Conservation (phyloP, 1,140 invertebrate species). For the Trachelipus rathkii region DNA sequence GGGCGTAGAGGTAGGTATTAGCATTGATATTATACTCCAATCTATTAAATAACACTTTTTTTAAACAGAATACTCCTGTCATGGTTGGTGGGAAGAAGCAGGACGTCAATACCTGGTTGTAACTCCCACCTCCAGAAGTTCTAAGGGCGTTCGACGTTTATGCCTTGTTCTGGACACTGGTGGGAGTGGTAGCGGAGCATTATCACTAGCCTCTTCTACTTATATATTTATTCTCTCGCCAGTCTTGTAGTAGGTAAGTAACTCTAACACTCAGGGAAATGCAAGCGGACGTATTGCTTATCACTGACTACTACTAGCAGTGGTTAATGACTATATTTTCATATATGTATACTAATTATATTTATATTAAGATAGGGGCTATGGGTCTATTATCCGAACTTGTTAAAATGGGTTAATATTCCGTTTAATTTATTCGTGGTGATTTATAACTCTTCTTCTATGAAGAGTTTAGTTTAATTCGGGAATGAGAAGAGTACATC, state of each 20-base stretch:
- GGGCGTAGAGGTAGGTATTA: no score
- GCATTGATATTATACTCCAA: no score
- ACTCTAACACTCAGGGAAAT: constrained; percentile 31
- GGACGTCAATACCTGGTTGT: constrained; percentile 42
- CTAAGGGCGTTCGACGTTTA: constrained; percentile 38
- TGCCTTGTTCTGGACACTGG: constrained; percentile 39
- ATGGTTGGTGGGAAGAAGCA: constrained; percentile 68
- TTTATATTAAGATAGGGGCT: no score
- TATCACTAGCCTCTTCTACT: constrained; percentile 41
- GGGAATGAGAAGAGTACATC: no score
- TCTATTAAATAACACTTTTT: no score
- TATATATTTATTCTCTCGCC: no score
- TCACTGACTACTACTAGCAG: constrained; percentile 39
- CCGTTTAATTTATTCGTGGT: no score
- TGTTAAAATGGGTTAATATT: no score
- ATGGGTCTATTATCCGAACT: no score
- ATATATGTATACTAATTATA: background rate
- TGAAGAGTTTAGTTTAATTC: no score
- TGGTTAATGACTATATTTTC: background rate
- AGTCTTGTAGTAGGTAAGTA: constrained; percentile 39
- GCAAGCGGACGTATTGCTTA: constrained; percentile 38
- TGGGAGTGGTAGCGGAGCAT: background rate
- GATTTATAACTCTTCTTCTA: no score
- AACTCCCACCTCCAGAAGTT: constrained; percentile 41
- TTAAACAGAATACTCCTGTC: constrained; percentile 73